Conservation (phyloP, 23 tunicate genomes). For the Styela plicata region DNA sequence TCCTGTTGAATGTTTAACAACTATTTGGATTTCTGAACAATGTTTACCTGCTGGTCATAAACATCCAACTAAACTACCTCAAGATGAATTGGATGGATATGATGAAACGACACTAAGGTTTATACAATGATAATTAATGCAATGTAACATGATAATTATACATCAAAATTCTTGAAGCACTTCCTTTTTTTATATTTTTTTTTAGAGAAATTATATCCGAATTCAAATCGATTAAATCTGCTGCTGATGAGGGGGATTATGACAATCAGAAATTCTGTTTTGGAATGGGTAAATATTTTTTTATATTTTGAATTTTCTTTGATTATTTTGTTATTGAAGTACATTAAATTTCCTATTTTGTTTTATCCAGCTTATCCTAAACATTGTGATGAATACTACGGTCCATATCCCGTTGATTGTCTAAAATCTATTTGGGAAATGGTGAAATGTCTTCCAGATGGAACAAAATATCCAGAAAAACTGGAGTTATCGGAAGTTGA, state of each 20-base stretch:
- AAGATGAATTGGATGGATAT: not conserved
- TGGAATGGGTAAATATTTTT: conserved; percentile 30
- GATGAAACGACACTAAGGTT: conserved; percentile 18
- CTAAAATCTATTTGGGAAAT: conserved; percentile 19
- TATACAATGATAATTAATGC: no score
- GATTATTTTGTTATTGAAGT: no score
- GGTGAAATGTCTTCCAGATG: conserved; percentile 24
- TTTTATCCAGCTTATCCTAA: conserved; percentile 17
- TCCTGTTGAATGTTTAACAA: conserved; percentile 16
- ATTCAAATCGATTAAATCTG: not conserved
- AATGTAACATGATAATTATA: no score
- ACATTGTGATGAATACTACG: conserved; percentile 13
- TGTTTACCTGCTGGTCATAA: not conserved
- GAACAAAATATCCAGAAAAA: conserved; percentile 25
- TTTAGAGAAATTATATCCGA: conserved; percentile 7
- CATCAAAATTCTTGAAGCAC: no score
- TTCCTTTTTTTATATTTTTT: not conserved
- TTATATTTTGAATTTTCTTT: no score
- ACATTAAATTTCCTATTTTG: not conserved
- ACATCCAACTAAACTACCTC: not conserved
- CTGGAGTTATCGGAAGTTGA: not conserved
- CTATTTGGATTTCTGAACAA: conserved; percentile 5
- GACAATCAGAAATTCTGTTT: not conserved
- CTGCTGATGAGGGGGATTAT: not conserved
- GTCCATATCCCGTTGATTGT: conserved; percentile 20